Evolutionary conservation across 2,888 invertebrate species (phyloP).

Genomic region (Drosophila kanekoi): DNA sequence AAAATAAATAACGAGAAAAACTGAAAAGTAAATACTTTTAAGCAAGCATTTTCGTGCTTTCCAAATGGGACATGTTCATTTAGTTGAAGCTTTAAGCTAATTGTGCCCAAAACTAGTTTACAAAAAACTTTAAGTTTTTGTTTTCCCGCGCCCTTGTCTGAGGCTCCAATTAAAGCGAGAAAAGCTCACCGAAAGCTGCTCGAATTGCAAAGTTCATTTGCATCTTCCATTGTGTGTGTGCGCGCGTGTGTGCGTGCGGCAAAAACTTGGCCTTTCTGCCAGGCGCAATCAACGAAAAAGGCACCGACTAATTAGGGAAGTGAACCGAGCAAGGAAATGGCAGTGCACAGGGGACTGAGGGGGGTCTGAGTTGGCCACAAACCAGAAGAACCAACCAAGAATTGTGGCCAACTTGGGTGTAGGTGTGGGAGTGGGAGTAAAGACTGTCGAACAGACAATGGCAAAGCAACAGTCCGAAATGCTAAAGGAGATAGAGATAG

Average conservation of each 20-base stretch:
- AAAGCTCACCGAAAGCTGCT: constrained; percentile 41
- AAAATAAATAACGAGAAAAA: background rate
- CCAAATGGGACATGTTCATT: background rate
- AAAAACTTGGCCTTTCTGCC: constrained; percentile 29
- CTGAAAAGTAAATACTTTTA: background rate
- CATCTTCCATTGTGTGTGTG: constrained; percentile 17
- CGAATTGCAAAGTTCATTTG: constrained; percentile 52
- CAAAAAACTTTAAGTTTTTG: constrained; percentile 1
- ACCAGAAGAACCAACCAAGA: constrained; percentile 15
- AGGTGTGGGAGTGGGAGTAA: constrained; percentile 2
- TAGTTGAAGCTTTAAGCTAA: constrained; percentile 7
- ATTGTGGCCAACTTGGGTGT: constrained; percentile 27
- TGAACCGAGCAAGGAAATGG: constrained; percentile 7
- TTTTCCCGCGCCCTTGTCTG: constrained; percentile 5
- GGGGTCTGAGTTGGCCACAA: constrained; percentile 9
- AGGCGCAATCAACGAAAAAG: constrained; percentile 60
- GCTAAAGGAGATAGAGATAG: too few species aligned
- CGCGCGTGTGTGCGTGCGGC: background rate
- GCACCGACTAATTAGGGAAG: constrained; percentile 60
- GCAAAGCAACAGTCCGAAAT: constrained; percentile 19
- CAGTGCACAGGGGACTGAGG: constrained; percentile 8
- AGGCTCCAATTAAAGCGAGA: constrained; percentile 43
- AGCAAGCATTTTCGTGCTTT: background rate
- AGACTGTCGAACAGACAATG: constrained; percentile 8
- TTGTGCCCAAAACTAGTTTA: constrained; percentile 9